phyloP scores from a whole-genome alignment of 2,888 invertebrate genomes.

The Lamellibrachia columna region DNA sequence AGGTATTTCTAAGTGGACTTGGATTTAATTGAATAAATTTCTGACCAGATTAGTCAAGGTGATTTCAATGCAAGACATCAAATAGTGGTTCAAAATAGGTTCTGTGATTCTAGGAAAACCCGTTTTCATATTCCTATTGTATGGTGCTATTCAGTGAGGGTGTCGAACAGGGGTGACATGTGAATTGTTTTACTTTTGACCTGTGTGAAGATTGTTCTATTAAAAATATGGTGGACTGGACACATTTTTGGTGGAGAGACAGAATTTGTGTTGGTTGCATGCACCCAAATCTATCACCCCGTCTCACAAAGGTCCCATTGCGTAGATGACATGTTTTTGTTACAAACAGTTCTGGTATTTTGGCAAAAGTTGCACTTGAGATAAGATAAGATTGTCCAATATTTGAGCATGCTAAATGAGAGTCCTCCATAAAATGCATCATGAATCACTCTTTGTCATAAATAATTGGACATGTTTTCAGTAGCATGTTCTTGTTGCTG shows the following conservation, averaged over 20 bases:
- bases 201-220: too few relatives aligned
- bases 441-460: neutral
- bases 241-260: neutral
- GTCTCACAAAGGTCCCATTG: neutral
- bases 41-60: neutral
- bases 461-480: neutral
- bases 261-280: neutral
- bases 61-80: neutral
- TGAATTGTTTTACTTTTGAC: too few relatives aligned
- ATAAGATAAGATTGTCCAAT: neutral
- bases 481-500: neutral
- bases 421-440: neutral
- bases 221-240: neutral
- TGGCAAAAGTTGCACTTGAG: conserved; percentile 8
- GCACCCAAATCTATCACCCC: neutral
- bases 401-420: neutral
- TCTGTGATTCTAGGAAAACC: neutral
- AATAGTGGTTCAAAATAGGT: neutral
- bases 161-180: neutral
- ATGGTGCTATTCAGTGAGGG: neutral
- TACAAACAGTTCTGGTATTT: neutral
- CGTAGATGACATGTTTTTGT: neutral
- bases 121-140: neutral
- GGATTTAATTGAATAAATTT: neutral
- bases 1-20: neutral